Evolutionary conservation across 1,140 invertebrate genomes (phyloP).

Genomic region (Heliconius congener): DNA sequence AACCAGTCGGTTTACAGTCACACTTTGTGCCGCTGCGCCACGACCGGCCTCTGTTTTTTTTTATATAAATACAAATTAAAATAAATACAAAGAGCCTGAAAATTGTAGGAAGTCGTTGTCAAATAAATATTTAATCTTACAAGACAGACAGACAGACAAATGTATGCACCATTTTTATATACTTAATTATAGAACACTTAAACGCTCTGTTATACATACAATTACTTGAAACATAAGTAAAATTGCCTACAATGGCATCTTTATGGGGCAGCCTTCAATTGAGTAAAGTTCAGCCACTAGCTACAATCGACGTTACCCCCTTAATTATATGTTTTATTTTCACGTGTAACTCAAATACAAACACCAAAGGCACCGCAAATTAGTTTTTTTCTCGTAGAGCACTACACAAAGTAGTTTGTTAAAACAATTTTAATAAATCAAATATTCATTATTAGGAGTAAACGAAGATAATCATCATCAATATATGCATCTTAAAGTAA

Average conservation of each 20-base stretch:
- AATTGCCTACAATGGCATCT: slow-evolving; percentile 10
- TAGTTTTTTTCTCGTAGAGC: neutral
- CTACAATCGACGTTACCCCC: slow-evolving; percentile 7
- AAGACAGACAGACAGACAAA: neutral
- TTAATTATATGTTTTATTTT: slow-evolving; percentile 15
- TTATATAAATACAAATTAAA: neutral
- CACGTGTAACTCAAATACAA: neutral
- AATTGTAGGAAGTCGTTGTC: neutral
- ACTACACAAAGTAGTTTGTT: slow-evolving; percentile 1
- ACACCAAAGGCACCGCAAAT: slow-evolving; percentile 21
- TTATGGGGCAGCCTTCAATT: slow-evolving; percentile 7
- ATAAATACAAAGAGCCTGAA: neutral
- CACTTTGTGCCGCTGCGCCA: no score
- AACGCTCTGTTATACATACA: slow-evolving; percentile 11
- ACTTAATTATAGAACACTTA: neutral
- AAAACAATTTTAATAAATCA: slow-evolving; percentile 11
- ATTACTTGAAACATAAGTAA: slow-evolving; percentile 11
- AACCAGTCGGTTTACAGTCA: no score
- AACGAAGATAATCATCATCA: slow-evolving; percentile 7
- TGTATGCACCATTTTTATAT: neutral
- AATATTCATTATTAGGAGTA: neutral
- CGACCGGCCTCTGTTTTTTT: no score
- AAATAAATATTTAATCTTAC: neutral
- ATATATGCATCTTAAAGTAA: neutral
- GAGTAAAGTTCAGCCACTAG: neutral